Base-by-base conservation (phyloP, 2,113 vertebrate genomes). In the Procapra przewalskii region DNA sequence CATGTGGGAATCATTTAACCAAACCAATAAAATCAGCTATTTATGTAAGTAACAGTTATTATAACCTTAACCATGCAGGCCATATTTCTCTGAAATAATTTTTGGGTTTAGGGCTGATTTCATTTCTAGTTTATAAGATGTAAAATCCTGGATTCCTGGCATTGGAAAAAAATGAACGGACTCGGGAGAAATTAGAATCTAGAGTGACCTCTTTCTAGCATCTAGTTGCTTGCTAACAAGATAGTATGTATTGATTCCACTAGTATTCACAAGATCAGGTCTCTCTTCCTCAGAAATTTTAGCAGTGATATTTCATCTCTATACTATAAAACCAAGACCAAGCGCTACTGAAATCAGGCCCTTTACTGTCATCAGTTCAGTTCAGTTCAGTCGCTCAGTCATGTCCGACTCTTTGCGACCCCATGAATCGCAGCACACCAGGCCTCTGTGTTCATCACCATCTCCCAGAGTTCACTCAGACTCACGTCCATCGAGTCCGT, bases 1-100 rank as follows among this genome's bases (percentile, higher is more conserved):
- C 90, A 80, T 31, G 43, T 31, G 88, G 96, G 95, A 94, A 90
- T 96, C 94, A 94, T 96, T 96, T 95, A 96, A 95, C 36, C 54
- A 91, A 88, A 92, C 95, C 97, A 98, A 96, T 97, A 96, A 98
- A 98, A 92, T 96, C 75, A 84, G 50, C 96, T 97, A 94, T 83
- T 93, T 97, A 83, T 96, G 90, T 54, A 82, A 97, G 88, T 88
- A 88, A 64, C 82, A 94, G 91, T 97, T 96, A 95, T 97, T 98
- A 91, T 94, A 97, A 97, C 71, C 67, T 81, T 86, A 82, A 60
- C 55, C 45, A 81, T 75, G n/a, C 82, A 67, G 87, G 87, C 90
- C 81, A 79, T 88, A 71, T 92, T 97, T 97, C 81, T 96, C 48
- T 88, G 90, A 62, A 89, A 85, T 95, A 94, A 90, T 67, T 95